Evolutionary conservation across 2,888 invertebrate genomes (phyloP).

Genomic region (Loripinus fragilis): DNA sequence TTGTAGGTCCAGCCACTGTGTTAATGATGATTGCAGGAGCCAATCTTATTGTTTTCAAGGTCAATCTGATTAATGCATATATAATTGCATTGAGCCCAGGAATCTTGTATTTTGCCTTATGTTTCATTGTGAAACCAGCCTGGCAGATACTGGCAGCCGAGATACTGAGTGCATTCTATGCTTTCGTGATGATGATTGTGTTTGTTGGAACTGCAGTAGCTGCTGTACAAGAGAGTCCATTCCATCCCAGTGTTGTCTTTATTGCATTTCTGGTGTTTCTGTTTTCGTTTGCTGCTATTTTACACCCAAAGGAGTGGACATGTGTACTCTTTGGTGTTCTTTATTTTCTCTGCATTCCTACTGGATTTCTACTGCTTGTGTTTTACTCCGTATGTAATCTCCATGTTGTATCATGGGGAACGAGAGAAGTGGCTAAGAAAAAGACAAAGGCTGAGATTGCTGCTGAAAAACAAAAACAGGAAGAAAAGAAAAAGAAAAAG

Average conservation of each 20-base stretch:
- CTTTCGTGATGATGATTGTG: slow-evolving; percentile 81
- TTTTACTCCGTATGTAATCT: slow-evolving; percentile 80
- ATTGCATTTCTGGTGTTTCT: slow-evolving; percentile 71
- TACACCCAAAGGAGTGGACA: slow-evolving; percentile 80
- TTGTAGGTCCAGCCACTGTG: slow-evolving; percentile 87
- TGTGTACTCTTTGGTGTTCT: slow-evolving; percentile 75
- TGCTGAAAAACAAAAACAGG: slow-evolving; percentile 88
- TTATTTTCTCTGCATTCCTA: slow-evolving; percentile 80
- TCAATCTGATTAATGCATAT: slow-evolving; percentile 72
- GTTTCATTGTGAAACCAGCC: slow-evolving; percentile 71
- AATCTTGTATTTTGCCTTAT: slow-evolving; percentile 71
- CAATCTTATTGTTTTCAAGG: slow-evolving; percentile 73
- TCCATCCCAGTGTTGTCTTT: slow-evolving; percentile 80
- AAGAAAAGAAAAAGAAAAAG: slow-evolving; percentile 89
- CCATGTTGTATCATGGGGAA: slow-evolving; percentile 82
- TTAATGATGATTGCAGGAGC: slow-evolving; percentile 81
- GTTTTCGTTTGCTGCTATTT: slow-evolving; percentile 72
- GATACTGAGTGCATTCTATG: slow-evolving; percentile 74
- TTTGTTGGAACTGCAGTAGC: slow-evolving; percentile 76
- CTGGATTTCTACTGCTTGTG: slow-evolving; percentile 81
- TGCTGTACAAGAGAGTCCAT: slow-evolving; percentile 69
- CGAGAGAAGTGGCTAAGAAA: slow-evolving; percentile 78
- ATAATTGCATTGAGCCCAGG: slow-evolving; percentile 73
- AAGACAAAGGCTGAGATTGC: slow-evolving; percentile 72
- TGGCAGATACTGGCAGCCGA: slow-evolving; percentile 76